These are phyloP conservation scores for Chaetodon trifasciatus DNA, from an alignment of 2,797 vertebrate genomes.

Conservation along the genomic window DNA sequence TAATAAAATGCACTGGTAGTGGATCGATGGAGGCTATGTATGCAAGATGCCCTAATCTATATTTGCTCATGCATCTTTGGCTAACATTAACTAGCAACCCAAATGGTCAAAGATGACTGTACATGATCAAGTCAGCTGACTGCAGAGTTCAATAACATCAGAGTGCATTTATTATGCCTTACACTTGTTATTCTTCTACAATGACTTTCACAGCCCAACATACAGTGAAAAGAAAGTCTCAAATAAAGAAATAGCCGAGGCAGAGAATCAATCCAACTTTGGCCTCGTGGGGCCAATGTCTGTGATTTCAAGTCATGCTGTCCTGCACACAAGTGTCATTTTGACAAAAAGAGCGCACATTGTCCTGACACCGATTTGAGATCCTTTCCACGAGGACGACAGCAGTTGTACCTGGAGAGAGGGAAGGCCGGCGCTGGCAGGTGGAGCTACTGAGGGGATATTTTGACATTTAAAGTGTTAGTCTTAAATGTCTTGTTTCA, in stretches of 20 bases:
- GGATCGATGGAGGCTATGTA: not conserved
- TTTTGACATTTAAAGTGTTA: slow-evolving; percentile 48
- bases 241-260: slow-evolving; percentile 36
- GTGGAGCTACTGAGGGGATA: slow-evolving; percentile 36
- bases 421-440: slow-evolving; percentile 3
- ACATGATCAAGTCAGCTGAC: not conserved
- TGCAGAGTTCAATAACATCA: not conserved
- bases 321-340: slow-evolving; percentile 63
- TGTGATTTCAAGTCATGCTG: slow-evolving; percentile 62
- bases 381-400: slow-evolving; percentile 43
- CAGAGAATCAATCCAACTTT: slow-evolving; percentile 56
- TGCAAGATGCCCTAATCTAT: not conserved
- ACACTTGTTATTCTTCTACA: not conserved
- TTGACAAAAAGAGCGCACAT: slow-evolving; percentile 76
- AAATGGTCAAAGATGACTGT: too few species aligned
- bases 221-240: not conserved
- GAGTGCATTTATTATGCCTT: not conserved
- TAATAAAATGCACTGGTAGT: not conserved
- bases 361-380: slow-evolving; percentile 58
- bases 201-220: not conserved
- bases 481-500: slow-evolving; percentile 30
- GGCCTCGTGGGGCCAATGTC: slow-evolving; percentile 42
- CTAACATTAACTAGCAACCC: not conserved
- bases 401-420: slow-evolving; percentile 48
- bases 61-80: not conserved